Base-by-base conservation (phyloP, 2,113 vertebrate species). In the Phrynosoma blainvillii region DNA sequence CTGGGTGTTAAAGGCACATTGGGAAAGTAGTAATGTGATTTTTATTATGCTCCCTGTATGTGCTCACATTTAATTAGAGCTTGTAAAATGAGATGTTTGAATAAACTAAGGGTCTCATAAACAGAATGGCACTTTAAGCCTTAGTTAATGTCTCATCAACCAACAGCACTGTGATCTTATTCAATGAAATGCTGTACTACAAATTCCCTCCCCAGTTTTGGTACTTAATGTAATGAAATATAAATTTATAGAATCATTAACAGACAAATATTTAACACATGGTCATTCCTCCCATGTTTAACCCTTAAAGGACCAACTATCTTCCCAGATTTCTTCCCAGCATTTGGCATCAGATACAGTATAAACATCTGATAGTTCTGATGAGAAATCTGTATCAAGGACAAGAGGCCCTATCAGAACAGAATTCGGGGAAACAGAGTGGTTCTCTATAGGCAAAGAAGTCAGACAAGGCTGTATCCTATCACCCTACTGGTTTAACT, bases 221-320 rank as follows among this genome's bases (percentile, higher is more conserved):
- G 12, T 77, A 88, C 90, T 68, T 21, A 68, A 74, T 30, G 32
- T 71, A 82, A 91, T 88, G 23, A 82, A 90, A 85, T 80, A 81
- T 70, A 91, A 66, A 78, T 85, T 93, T 84, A 68, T 85, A 89
- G 68, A 87, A 73, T 66, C 0, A 0, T 4, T 77, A 82, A 78
- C 71, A 90, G 85, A 90, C 77, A n/a, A 0, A 81, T 81, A n/a
- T n/a, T 82, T 89, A 76, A 32, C 30, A 76, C 40, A n/a, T 82
- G 91, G 47, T 30, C 77, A 80, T 85, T 90, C 59, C 42, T 21
- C 74, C 52, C n/a, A 42, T 30, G 25, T 59, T 77, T 36, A 27
- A 11, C 0, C 1, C 62, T 89, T 78, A 86, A 30, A 47, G 47
- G 7, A 47, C 47, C 47, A 47, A 47, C 7, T 47, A 47, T 47